Percentiles rank a stretch among this genome's conserved stretches.
Evolutionary conservation across 2,113 vertebrate species (phyloP).

Genomic region (Prinia subflava): DNA sequence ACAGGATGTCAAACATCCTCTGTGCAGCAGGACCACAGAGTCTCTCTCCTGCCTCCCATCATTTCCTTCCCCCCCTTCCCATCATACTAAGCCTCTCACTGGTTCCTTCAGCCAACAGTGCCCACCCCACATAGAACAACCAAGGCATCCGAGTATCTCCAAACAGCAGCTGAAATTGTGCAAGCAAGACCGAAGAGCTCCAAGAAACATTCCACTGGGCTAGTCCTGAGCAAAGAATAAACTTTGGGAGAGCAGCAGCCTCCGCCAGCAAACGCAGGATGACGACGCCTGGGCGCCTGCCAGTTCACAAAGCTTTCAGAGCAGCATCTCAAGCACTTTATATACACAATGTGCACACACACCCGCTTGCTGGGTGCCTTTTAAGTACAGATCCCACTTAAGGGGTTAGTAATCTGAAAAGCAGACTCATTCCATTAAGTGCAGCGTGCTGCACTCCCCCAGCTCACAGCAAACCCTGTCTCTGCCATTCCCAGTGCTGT

Average conservation of each 20-base stretch:
- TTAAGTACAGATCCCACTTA: constrained; percentile 59
- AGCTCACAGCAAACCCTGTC: background rate
- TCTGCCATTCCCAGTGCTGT: background rate
- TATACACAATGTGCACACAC: constrained; percentile 27
- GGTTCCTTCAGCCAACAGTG: background rate
- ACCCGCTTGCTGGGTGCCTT: constrained; percentile 46
- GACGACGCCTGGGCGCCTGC: background rate
- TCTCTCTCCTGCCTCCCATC: background rate
- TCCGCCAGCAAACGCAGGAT: background rate
- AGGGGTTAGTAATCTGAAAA: constrained; percentile 30
- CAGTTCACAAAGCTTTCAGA: constrained; percentile 52
- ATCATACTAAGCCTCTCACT: background rate
- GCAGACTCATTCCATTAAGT: constrained; percentile 8
- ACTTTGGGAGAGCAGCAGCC: background rate
- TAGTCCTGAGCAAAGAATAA: background rate
- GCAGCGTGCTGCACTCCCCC: background rate
- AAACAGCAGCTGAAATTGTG: background rate
- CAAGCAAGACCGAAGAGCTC: background rate
- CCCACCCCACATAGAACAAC: background rate
- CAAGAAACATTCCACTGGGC: background rate
- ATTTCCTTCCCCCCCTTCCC: background rate
- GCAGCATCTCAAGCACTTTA: constrained; percentile 50
- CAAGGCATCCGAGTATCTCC: accelerated
- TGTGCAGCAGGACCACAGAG: background rate
- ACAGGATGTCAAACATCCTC: background rate